Conservation (phyloP, 1,140 invertebrate species). For the Pseudomyrmex flavicornis region DNA sequence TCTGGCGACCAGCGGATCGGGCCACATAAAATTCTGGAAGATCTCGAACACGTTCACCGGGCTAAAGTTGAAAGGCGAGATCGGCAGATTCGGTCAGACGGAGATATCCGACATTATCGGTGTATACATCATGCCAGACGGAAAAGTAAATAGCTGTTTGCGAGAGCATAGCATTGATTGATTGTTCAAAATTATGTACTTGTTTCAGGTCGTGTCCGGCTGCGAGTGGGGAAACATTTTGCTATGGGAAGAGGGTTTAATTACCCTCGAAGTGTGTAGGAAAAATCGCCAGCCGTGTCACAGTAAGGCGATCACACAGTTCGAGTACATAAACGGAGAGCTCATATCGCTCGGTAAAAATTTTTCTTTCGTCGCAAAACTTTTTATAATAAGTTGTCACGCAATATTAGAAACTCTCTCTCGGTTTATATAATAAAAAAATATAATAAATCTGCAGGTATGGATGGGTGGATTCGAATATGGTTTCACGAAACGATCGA, state of each 20-base stretch:
- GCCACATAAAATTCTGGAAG: conserved; percentile 97
- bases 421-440: not conserved
- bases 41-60: conserved; percentile 96
- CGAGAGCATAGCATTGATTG: not conserved
- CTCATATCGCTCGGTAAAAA: conserved; percentile 86
- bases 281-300: conserved; percentile 91
- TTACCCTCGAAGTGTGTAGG: conserved; percentile 92
- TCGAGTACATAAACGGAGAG: conserved; percentile 89
- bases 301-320: conserved; percentile 89
- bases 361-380: conserved; percentile 12
- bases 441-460: conserved; percentile 80
- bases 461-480: conserved; percentile 93
- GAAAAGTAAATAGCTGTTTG: conserved; percentile 87
- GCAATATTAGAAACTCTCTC: not conserved
- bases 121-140: conserved; percentile 93
- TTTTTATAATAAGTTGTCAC: conserved; percentile 9
- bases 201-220: conserved; percentile 90
- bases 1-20: conserved; percentile 90
- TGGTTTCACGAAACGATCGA: conserved; percentile 96
- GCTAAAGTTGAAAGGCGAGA: conserved; percentile 93
- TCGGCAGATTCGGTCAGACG: conserved; percentile 95
- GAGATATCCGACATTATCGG: conserved; percentile 95
- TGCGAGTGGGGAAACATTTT: conserved; percentile 96
- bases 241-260: conserved; percentile 94
- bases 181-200: conserved; percentile 15